These are phyloP conservation scores for Enteromius fasciolatus DNA, from an alignment of 2,797 vertebrate species.

Conservation along the genomic window DNA sequence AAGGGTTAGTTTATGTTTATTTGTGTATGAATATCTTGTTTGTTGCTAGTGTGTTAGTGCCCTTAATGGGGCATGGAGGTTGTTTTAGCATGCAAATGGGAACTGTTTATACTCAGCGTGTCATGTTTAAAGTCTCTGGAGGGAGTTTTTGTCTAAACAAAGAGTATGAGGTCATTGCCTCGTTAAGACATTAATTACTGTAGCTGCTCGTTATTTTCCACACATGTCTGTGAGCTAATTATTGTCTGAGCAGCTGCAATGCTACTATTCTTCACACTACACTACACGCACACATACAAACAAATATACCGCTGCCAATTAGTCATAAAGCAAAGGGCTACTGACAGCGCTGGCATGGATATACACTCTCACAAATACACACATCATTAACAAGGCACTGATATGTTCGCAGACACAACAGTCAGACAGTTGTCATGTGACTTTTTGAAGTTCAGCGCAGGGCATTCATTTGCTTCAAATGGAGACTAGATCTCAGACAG, in stretches of 20 bases:
- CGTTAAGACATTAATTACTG: conserved; percentile 54
- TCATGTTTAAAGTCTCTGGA: conserved; percentile 38
- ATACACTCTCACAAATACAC: conserved; percentile 2
- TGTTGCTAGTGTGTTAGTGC: neutral
- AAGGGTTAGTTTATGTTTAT: neutral
- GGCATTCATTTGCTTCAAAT: neutral
- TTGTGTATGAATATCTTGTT: neutral
- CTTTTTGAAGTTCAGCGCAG: neutral
- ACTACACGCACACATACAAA: conserved; percentile 4
- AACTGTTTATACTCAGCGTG: conserved; percentile 24
- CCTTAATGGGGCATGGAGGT: conserved; percentile 7
- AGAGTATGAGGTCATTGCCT: conserved; percentile 42
- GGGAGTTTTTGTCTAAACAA: conserved; percentile 38
- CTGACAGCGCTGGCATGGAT: conserved; percentile 18
- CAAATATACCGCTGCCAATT: neutral
- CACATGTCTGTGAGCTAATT: conserved; percentile 44
- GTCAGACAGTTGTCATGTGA: neutral
- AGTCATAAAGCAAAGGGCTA: conserved; percentile 11
- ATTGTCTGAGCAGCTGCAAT: conserved; percentile 52
- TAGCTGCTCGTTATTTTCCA: conserved; percentile 48
- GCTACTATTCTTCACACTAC: conserved; percentile 36
- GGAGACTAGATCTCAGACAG: conserved; percentile 4
- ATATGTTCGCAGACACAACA: neutral
- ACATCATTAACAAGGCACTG: conserved; percentile 16
- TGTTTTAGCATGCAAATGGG: conserved; percentile 19